Conservation (phyloP, 2,797 vertebrate species). For the Halcyon leucocephala region DNA sequence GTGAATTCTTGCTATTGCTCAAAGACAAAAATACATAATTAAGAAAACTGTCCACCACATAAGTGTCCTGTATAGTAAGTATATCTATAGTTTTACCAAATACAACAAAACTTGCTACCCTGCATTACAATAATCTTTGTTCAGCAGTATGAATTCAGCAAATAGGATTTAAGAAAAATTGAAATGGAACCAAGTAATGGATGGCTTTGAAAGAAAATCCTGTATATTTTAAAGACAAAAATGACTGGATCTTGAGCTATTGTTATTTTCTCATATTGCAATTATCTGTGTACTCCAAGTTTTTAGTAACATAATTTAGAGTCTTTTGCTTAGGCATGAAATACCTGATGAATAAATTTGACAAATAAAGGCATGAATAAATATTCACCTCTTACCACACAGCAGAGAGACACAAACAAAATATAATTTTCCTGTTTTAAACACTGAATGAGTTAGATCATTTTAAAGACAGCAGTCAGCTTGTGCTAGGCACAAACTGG, state of each 20-base stretch:
- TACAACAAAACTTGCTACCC: not conserved
- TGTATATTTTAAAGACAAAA: not conserved
- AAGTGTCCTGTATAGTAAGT: not conserved
- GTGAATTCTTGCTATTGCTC: not conserved
- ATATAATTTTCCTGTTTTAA: not conserved
- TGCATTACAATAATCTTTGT: not conserved
- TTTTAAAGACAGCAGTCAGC: not conserved
- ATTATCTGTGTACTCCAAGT: not conserved
- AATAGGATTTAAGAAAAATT: not conserved
- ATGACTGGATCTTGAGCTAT: rapidly evolving
- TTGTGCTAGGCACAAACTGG: not conserved
- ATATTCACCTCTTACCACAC: not conserved
- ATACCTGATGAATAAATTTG: not conserved
- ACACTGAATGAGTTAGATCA: not conserved
- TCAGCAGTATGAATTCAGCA: not conserved
- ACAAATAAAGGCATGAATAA: not conserved
- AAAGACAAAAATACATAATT: not conserved
- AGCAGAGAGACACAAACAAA: not conserved
- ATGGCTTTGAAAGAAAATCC: not conserved
- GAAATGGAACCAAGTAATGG: not conserved
- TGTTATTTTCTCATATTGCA: not conserved
- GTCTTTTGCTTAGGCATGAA: not conserved
- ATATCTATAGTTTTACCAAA: not conserved
- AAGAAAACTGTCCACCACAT: not conserved
- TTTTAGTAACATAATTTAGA: not conserved